Evolutionary conservation across 2,888 invertebrate genomes (phyloP).

Genomic region (Eretmocerus hayati): DNA sequence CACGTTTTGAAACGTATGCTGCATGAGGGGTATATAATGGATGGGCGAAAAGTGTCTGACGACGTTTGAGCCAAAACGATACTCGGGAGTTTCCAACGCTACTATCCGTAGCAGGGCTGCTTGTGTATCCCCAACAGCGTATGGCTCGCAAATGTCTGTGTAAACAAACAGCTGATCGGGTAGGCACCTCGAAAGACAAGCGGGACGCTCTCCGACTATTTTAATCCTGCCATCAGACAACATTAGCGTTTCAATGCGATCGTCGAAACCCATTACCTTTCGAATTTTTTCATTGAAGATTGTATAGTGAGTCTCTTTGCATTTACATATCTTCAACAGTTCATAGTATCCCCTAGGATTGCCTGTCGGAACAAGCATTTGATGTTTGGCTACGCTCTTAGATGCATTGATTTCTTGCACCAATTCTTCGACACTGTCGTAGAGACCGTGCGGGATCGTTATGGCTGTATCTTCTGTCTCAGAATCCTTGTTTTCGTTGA

Average conservation of each 20-base stretch:
- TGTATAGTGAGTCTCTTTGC: not conserved
- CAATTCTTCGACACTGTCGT: not conserved
- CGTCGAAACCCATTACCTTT: constrained; percentile 3
- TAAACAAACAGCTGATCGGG: constrained; percentile 25
- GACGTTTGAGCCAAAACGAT: constrained; percentile 15
- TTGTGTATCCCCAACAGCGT: constrained; percentile 27
- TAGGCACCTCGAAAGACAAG: not conserved
- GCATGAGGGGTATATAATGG: constrained; percentile 20
- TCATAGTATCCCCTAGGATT: not conserved
- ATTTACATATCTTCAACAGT: not conserved
- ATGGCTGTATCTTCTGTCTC: not conserved
- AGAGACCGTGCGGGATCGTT: not conserved
- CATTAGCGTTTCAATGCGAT: not conserved
- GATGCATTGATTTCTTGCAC: not conserved
- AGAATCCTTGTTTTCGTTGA: not conserved
- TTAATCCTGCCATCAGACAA: not conserved
- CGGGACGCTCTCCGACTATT: not conserved
- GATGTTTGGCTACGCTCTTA: not conserved
- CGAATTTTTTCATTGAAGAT: not conserved
- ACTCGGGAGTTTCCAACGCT: constrained; percentile 19
- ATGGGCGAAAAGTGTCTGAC: not conserved
- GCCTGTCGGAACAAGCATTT: not conserved
- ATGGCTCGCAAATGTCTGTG: constrained; percentile 28
- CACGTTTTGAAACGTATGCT: constrained; percentile 6
- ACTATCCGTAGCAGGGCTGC: constrained; percentile 29